Evolutionary conservation across 2,797 vertebrate genomes (phyloP).

Genomic region (Protonibea diacanthus): DNA sequence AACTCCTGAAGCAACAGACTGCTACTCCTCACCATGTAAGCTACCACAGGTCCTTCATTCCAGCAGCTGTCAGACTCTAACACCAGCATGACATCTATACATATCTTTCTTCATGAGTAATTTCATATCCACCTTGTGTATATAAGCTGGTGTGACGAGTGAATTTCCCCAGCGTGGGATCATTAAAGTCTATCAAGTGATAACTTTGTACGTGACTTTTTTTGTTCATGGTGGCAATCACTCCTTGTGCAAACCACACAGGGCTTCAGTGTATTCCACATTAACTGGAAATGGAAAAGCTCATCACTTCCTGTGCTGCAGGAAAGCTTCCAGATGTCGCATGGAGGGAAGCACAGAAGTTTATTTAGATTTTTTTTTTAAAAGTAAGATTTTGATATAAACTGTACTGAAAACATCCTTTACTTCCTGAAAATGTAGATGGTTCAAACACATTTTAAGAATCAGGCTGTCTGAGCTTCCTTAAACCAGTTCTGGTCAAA

Average conservation of each 20-base stretch:
- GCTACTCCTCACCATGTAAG: too few relatives aligned
- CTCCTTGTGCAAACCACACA: background rate
- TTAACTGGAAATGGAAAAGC: constrained; percentile 1
- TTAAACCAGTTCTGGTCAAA: background rate
- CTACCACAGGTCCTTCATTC: too few relatives aligned
- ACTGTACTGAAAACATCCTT: background rate
- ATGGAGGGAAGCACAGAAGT: background rate
- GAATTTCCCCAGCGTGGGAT: too few relatives aligned
- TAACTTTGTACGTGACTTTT: background rate
- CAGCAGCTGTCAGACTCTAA: too few relatives aligned
- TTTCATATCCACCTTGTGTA: too few relatives aligned
- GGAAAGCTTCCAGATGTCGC: background rate
- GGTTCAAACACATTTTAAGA: background rate
- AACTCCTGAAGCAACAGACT: too few relatives aligned
- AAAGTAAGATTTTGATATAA: background rate
- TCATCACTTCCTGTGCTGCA: constrained; percentile 1
- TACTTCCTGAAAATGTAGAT: background rate
- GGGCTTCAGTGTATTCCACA: background rate
- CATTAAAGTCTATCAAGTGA: background rate
- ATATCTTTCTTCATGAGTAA: too few relatives aligned
- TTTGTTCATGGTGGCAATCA: background rate
- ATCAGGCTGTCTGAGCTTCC: background rate
- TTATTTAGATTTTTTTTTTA: background rate
- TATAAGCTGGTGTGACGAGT: too few relatives aligned
- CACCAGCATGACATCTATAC: too few relatives aligned